phyloP scores from a whole-genome alignment of 2,113 vertebrate species.

The Tricholaema leucomelas region DNA sequence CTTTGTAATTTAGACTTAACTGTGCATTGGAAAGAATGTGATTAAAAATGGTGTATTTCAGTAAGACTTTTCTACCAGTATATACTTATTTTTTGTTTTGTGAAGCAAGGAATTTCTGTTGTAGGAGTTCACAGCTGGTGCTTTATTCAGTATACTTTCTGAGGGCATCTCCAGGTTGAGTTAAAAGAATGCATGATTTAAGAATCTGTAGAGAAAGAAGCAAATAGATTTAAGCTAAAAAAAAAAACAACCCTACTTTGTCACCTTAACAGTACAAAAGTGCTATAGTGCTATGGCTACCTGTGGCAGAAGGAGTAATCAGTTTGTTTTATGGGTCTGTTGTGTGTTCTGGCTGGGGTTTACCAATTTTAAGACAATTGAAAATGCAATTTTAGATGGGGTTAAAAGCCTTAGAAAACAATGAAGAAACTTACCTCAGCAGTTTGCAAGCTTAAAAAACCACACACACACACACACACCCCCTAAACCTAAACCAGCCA shows the following conservation, averaged over 20 bases:
- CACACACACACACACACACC: background rate
- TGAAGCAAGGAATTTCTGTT: background rate
- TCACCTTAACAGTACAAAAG: background rate
- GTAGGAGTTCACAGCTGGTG: background rate
- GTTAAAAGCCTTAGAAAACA: background rate
- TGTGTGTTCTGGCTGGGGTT: background rate
- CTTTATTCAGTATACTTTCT: background rate
- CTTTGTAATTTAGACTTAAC: background rate
- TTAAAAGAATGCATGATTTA: background rate
- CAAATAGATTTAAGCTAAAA: background rate
- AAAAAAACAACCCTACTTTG: background rate
- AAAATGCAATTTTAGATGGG: background rate
- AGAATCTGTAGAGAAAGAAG: background rate
- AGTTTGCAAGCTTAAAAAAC: background rate
- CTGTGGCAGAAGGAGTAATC: background rate
- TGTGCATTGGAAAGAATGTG: background rate
- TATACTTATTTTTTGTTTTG: background rate
- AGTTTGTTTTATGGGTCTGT: conserved; percentile 2
- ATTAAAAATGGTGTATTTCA: background rate
- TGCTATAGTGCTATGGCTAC: background rate
- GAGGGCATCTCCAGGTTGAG: background rate
- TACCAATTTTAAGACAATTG: background rate
- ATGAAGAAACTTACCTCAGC: background rate
- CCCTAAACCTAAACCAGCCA: rapidly evolving
- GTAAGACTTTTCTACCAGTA: background rate